These are phyloP conservation scores for Prunella himalayana DNA, from an alignment of 2,113 vertebrate species.

Conservation along the genomic window DNA sequence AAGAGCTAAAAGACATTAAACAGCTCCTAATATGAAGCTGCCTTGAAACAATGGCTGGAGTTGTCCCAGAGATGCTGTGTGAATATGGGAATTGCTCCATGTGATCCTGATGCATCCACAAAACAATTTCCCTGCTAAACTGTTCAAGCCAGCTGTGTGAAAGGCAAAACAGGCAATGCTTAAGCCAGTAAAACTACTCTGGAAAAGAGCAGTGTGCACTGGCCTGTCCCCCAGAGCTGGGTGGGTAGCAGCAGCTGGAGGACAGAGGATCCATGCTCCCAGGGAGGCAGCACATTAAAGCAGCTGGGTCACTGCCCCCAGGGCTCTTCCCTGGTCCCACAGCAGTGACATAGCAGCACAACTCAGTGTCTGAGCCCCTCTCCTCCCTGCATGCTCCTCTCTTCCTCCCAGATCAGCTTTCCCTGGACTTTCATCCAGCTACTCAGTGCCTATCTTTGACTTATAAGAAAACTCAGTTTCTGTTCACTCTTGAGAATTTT, in stretches of 20 bases:
- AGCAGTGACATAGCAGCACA: not conserved
- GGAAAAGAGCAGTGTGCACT: not conserved
- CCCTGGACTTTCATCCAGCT: not conserved
- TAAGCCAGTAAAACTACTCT: not conserved
- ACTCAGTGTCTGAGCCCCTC: not conserved
- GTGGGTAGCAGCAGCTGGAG: not conserved
- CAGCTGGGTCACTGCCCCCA: not conserved
- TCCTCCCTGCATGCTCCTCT: not conserved
- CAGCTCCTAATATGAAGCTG: not conserved
- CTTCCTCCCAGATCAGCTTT: not conserved
- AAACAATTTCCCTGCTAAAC: not conserved
- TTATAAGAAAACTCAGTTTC: not conserved
- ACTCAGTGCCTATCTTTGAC: not conserved
- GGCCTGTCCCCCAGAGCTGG: not conserved
- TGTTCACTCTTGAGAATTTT: not conserved
- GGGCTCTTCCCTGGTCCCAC: not conserved
- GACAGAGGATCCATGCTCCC: not conserved
- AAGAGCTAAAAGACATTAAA: not conserved
- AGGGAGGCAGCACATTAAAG: not conserved
- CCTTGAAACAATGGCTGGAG: constrained; percentile 42
- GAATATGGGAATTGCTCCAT: constrained; percentile 1
- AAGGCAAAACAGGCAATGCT: not conserved
- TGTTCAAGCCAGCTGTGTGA: not conserved
- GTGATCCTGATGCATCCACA: not conserved
- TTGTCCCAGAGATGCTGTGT: not conserved